Conservation (phyloP, 2,113 vertebrate species). For the Eulacestoma nigropectus region DNA sequence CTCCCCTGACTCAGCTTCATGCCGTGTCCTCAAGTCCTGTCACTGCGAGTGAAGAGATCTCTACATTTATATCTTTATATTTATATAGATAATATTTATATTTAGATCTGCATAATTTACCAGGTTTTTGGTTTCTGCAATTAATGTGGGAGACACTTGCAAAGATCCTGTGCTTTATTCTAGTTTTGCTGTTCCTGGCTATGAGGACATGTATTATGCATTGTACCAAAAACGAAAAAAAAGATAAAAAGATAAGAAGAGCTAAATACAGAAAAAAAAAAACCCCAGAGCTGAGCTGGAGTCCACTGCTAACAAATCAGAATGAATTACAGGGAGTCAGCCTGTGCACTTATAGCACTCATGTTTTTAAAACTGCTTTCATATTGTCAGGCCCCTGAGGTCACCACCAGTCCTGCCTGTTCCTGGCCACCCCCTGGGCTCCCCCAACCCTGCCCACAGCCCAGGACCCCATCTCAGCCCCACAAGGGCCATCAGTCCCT, state of each 20-base stretch:
- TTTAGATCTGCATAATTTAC: neutral
- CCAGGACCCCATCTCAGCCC: neutral
- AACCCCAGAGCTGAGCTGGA: neutral
- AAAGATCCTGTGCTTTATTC: neutral
- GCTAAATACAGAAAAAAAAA: neutral
- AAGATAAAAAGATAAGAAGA: neutral
- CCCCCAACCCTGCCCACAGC: neutral
- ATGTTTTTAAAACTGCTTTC: neutral
- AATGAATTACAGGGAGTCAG: neutral
- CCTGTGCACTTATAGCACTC: neutral
- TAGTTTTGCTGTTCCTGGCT: neutral
- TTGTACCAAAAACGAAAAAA: neutral
- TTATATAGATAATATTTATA: neutral
- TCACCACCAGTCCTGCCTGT: no score
- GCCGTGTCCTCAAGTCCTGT: neutral
- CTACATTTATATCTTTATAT: neutral
- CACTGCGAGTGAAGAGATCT: neutral
- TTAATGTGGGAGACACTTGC: neutral
- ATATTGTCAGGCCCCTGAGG: accelerated
- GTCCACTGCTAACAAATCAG: neutral
- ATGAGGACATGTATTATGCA: neutral
- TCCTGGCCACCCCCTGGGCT: accelerated
- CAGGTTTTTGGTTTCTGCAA: neutral
- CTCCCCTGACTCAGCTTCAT: neutral
- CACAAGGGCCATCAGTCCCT: neutral